These are phyloP conservation scores for Malurus melanocephalus DNA, from an alignment of 2,113 vertebrate genomes.

Conservation along the genomic window DNA sequence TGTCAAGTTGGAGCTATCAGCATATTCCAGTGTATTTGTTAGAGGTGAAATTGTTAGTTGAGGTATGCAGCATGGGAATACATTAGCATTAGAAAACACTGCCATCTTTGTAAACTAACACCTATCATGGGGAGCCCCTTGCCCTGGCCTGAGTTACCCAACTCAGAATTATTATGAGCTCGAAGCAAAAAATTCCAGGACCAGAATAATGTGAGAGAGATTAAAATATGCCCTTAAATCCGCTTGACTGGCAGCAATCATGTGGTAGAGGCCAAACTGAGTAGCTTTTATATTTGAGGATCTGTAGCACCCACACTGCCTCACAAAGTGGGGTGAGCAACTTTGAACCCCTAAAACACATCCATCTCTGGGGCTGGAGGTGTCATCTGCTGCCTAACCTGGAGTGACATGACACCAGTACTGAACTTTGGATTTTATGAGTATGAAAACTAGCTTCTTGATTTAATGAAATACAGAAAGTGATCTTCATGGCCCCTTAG, in stretches of 20 bases:
- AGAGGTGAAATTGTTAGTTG: constrained; percentile 5
- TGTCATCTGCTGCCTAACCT: background rate
- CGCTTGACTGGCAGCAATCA: background rate
- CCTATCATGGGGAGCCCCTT: background rate
- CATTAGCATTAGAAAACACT: background rate
- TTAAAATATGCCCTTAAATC: constrained; percentile 38
- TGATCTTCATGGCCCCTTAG: background rate
- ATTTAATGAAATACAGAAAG: background rate
- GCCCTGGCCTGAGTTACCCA: background rate
- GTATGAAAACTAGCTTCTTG: background rate
- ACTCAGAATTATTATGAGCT: background rate
- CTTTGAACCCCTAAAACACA: background rate
- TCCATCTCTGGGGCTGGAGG: background rate
- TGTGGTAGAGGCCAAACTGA: background rate
- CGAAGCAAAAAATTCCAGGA: background rate
- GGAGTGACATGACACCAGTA: background rate
- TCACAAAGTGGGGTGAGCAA: background rate
- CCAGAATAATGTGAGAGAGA: constrained; percentile 9
- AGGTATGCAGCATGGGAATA: background rate
- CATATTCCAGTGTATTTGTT: background rate
- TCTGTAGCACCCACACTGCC: background rate
- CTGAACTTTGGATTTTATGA: background rate
- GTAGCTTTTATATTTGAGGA: background rate
- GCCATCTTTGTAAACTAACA: constrained; percentile 3
- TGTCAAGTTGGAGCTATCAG: background rate